phyloP scores from a whole-genome alignment of 2,113 vertebrate species.

The Etheostoma cragini region DNA sequence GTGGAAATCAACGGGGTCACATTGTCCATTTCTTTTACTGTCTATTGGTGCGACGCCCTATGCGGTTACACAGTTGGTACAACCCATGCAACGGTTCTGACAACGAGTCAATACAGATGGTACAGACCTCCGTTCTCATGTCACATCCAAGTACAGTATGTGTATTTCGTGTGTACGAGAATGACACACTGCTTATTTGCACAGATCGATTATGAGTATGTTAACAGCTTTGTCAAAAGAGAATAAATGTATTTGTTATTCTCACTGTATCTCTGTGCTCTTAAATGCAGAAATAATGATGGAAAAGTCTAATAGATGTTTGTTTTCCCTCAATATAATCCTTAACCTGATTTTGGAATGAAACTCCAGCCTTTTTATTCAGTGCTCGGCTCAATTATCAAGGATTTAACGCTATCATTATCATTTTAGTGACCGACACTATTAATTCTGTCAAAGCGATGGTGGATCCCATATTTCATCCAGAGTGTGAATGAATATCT shows the following conservation, averaged over 20 bases:
- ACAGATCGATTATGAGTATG: constrained; percentile 12
- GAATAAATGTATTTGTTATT: constrained; percentile 49
- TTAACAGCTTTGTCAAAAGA: constrained; percentile 6
- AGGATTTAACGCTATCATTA: neutral
- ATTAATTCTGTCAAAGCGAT: constrained; percentile 23
- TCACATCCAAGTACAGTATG: constrained; percentile 1
- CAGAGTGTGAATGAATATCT: constrained; percentile 10
- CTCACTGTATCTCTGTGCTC: constrained; percentile 7
- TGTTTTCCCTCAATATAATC: constrained; percentile 2
- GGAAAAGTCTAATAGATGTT: constrained; percentile 11
- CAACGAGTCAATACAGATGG: neutral
- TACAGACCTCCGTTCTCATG: neutral
- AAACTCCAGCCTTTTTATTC: constrained; percentile 20
- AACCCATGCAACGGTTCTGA: too few species aligned
- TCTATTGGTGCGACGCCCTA: too few species aligned
- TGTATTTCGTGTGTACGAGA: constrained; percentile 22
- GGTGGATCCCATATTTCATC: neutral
- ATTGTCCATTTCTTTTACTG: too few species aligned
- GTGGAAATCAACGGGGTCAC: too few species aligned
- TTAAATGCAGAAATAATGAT: constrained; percentile 23
- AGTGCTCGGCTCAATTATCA: neutral
- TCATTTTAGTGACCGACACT: constrained; percentile 13
- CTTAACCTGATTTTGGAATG: constrained; percentile 14
- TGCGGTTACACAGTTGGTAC: too few species aligned
- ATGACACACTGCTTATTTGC: constrained; percentile 43